phyloP scores from a whole-genome alignment of 2,797 vertebrate species.

The Pagetopsis macropterus region DNA sequence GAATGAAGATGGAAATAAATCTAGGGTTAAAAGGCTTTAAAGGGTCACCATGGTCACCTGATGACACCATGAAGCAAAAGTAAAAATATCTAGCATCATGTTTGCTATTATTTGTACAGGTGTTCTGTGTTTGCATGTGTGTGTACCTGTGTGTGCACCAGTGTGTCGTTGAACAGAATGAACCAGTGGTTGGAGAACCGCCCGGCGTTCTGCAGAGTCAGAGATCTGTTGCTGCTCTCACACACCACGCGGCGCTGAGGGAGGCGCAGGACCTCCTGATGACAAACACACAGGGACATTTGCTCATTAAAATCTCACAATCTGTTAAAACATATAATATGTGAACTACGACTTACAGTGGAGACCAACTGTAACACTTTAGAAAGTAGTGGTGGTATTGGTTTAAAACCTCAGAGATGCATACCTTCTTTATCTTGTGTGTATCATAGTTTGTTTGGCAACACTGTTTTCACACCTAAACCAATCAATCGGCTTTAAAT shows the following conservation, averaged over 20 bases:
- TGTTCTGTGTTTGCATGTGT: neutral
- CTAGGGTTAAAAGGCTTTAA: neutral
- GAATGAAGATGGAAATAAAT: too few species aligned
- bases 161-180: constrained; percentile 94
- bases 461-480: neutral
- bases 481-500: constrained; percentile 1
- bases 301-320: neutral
- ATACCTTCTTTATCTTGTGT: constrained; percentile 1
- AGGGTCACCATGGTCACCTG: too few species aligned
- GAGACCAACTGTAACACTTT: neutral
- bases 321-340: neutral
- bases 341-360: neutral
- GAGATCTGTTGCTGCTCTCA: constrained; percentile 91
- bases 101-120: constrained; percentile 1
- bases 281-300: constrained; percentile 6
- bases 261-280: constrained; percentile 90
- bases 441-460: neutral
- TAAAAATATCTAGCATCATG: neutral
- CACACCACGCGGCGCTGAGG: constrained; percentile 92
- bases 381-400: neutral
- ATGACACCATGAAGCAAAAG: too few species aligned
- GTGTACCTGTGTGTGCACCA: constrained; percentile 95
- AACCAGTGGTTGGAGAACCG: constrained; percentile 98
- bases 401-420: neutral
- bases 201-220: constrained; percentile 92